phyloP scores from a whole-genome alignment of 2,113 vertebrate genomes.

The Bos taurus region ARS-UCD2.0 NC_037333.1:70206501-70207000 shows the following conservation, averaged over 20 bases:
- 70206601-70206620: background rate
- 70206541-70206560: background rate
- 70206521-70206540: background rate
- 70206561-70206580: background rate
- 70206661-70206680: background rate
- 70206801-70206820: background rate
- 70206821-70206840: background rate
- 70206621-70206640: background rate
- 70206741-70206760: background rate
- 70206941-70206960: background rate
- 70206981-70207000: background rate
- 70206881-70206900: background rate
- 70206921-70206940: background rate
- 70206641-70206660: background rate
- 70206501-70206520: background rate
- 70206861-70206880: background rate
- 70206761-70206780: background rate
- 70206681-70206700: background rate
- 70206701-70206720: background rate
- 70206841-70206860: background rate
- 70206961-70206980: background rate
- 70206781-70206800: background rate
- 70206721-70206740: background rate
- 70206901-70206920: background rate
- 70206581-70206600: background rate